Conservation (phyloP, 2,113 vertebrate genomes). For the Chaenogobius annularis region DNA sequence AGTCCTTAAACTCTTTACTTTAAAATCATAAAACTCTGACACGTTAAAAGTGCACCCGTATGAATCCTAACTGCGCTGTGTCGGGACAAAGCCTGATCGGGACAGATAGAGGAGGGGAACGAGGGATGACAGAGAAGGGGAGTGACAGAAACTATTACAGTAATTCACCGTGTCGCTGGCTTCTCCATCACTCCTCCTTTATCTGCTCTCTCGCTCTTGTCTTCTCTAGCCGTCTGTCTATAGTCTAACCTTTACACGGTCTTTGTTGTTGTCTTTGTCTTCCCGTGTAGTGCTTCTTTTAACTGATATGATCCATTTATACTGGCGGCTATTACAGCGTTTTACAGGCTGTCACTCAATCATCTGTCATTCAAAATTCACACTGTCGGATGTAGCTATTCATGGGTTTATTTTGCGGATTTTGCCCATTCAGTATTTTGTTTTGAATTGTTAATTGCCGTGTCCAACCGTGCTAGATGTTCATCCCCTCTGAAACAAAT, state of each 20-base stretch:
- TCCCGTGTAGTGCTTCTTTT: neutral
- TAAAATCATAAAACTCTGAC: conserved; percentile 5
- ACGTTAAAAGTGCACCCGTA: neutral
- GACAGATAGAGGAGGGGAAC: conserved; percentile 38
- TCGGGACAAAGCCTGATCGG: conserved; percentile 49
- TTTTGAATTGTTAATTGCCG: too few relatives aligned
- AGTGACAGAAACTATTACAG: conserved; percentile 67
- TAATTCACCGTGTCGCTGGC: conserved; percentile 60
- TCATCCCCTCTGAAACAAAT: too few relatives aligned
- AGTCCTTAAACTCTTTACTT: neutral
- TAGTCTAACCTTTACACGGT: conserved; percentile 25
- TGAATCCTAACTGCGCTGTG: conserved; percentile 34
- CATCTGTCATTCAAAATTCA: neutral
- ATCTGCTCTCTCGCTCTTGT: conserved; percentile 50
- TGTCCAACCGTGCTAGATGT: too few relatives aligned
- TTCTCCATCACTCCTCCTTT: conserved; percentile 61
- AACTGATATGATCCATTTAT: conserved; percentile 29
- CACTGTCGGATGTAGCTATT: neutral
- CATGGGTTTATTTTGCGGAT: too few relatives aligned
- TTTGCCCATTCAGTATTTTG: too few relatives aligned
- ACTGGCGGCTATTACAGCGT: neutral
- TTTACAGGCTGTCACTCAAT: neutral
- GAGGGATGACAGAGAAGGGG: conserved; percentile 48
- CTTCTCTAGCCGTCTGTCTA: conserved; percentile 39
- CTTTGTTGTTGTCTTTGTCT: conserved; percentile 46